Percentiles rank a stretch among this genome's conserved stretches.
Conservation (phyloP, 2,888 invertebrate species). For the Cryptosula pallasiana region DNA sequence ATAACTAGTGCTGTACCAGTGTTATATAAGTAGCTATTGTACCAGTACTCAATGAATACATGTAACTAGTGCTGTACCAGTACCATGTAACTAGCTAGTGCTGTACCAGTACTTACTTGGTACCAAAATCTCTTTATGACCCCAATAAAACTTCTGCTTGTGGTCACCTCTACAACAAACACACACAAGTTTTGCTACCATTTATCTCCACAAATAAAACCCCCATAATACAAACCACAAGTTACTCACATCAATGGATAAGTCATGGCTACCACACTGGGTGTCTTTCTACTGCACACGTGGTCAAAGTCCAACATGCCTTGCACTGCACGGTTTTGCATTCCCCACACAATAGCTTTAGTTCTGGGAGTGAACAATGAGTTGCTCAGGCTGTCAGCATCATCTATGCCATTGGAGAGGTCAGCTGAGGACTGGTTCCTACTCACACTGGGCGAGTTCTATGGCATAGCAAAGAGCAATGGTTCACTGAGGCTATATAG, state of each 20-base stretch:
- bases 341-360: constrained; percentile 95
- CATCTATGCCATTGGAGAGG: neutral
- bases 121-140: constrained; percentile 91
- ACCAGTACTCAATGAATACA: no score
- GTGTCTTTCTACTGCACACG: constrained; percentile 79
- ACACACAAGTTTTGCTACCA: neutral
- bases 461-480: constrained; percentile 12
- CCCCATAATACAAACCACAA: neutral
- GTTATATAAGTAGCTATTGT: no score
- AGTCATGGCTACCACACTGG: constrained; percentile 85
- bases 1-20: no score
- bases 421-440: constrained; percentile 14
- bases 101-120: constrained; percentile 57
- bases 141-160: constrained; percentile 99
- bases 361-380: constrained; percentile 77
- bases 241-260: constrained; percentile 78
- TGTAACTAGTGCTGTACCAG: no score
- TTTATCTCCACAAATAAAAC: neutral
- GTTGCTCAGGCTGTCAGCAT: neutral
- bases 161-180: constrained; percentile 72
- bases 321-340: constrained; percentile 95
- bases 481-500: no score
- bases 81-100: no score
- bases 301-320: constrained; percentile 95
- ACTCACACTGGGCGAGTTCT: constrained; percentile 7